Conservation (phyloP, 2,797 vertebrate genomes). For the Pseudocheirus occidentalis region DNA sequence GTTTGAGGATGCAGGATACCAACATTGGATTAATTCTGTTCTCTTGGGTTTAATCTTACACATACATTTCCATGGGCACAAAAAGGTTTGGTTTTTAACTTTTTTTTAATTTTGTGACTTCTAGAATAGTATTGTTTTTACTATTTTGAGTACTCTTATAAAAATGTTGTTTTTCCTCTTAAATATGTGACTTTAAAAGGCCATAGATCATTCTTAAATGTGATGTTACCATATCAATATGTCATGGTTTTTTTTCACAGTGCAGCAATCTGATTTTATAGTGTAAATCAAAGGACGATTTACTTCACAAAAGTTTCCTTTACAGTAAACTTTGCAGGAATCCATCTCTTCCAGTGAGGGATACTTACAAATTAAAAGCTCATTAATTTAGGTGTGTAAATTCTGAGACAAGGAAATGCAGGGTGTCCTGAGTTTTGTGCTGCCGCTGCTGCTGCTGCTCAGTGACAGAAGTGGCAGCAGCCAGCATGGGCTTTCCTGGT, state of each 20-base stretch:
- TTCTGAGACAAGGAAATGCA: background rate
- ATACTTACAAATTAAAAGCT: background rate
- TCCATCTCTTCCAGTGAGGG: background rate
- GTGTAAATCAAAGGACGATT: constrained; percentile 66
- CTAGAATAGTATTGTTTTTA: constrained; percentile 69
- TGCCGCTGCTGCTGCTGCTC: background rate
- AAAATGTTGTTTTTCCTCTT: constrained; percentile 71
- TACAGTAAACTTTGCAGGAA: constrained; percentile 51
- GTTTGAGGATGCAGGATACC: constrained; percentile 64
- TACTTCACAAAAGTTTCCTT: constrained; percentile 71
- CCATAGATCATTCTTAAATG: background rate
- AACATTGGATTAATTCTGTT: constrained; percentile 69
- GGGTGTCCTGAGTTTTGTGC: background rate
- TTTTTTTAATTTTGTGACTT: constrained; percentile 57
- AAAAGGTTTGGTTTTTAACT: constrained; percentile 51
- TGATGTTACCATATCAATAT: background rate
- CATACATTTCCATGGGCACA: constrained; percentile 74
- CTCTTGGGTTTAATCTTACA: constrained; percentile 70
- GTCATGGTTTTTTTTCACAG: background rate
- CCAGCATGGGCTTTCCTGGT: constrained; percentile 53
- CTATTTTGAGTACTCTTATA: constrained; percentile 74
- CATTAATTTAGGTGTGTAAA: background rate
- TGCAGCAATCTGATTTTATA: constrained; percentile 67
- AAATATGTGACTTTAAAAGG: constrained; percentile 66
- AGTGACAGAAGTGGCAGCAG: constrained; percentile 40